Percentiles rank a stretch among this genome's conserved stretches.
Evolutionary conservation across 2,797 vertebrate species (phyloP).

Genomic region (Anomalospiza imberbis): DNA sequence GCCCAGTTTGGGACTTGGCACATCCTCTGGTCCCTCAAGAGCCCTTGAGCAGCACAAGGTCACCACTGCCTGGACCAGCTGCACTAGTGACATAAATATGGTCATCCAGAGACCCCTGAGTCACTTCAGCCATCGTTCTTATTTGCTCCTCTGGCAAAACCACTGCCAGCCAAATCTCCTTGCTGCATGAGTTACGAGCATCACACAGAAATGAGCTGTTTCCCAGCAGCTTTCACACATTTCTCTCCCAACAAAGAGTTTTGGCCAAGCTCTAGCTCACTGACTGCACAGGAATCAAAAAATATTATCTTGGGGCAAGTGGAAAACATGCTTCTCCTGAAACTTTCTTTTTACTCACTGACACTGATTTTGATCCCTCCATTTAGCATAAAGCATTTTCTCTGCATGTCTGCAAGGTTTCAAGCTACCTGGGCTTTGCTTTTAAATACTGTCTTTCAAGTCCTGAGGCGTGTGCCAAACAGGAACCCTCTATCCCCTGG

Average conservation of each 20-base stretch:
- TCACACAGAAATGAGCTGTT: not conserved
- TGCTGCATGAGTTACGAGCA: not conserved
- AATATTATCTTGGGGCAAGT: not conserved
- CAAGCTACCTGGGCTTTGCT: not conserved
- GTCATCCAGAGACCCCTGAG: fast-evolving
- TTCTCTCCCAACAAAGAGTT: not conserved
- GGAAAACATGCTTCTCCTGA: not conserved
- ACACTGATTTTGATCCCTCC: not conserved
- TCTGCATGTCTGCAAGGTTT: not conserved
- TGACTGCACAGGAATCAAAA: not conserved
- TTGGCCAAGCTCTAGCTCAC: not conserved
- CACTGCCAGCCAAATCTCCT: not conserved
- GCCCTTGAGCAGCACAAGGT: not conserved
- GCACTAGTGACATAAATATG: not conserved
- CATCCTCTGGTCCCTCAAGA: not conserved
- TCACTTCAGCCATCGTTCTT: not conserved
- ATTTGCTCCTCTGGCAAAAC: not conserved
- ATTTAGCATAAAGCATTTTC: not conserved
- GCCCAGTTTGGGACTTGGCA: not conserved
- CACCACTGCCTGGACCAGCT: not conserved
- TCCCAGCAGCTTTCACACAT: conserved; percentile 1
- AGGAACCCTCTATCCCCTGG: not conserved
- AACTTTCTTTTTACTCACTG: not conserved
- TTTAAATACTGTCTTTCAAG: not conserved
- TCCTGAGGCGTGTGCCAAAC: not conserved